Evolutionary conservation across 92 coral and sea anemone species (phyloP), one percentile per base, ranked within the genome.

Genomic region (Plumapathes pennacea): DNA sequence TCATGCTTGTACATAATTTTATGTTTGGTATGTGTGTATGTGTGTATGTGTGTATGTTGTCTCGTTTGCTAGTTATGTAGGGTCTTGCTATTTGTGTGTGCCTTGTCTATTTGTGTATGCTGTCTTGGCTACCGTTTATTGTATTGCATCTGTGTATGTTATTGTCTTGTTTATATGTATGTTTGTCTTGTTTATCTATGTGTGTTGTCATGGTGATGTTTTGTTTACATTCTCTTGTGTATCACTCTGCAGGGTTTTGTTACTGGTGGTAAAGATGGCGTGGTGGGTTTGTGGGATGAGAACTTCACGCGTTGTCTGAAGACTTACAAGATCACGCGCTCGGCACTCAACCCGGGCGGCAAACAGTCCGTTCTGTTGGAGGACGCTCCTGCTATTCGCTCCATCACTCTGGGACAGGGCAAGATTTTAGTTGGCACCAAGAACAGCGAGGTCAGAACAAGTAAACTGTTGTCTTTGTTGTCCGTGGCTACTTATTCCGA

Each of bases 181-280:
- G n/a, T n/a, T n/a, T n/a, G n/a, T n/a, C n/a, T n/a, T n/a, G n/a
- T n/a, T 9, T 9, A 36, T 18, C 8, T 44, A 44, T 7, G 17
- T 52, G 2, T 3, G 11, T 23, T 11, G 15, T 22, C 38, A 29
- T 23, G 19, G 12, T 15, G 18, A n/a, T n/a, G n/a, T n/a, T n/a
- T n/a, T n/a, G n/a, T n/a, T n/a, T n/a, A n/a, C n/a, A n/a, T n/a
- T n/a, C n/a, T 36, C n/a, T n/a, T 36, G 41, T 36, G 41, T 36
- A 9, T 9, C 41, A 36, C n/a, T 36, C 9, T 36, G 41, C 50
- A 92, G 98, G 96, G 98, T 47, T 92, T 88, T 60, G 98, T 92
- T 24, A 92, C 97, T 5, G 98, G 98, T 7, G 98, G 98, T 13
- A 92, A 92, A 71, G 98, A 92, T 72, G 98, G 98, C 6, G 68